These are phyloP conservation scores for Urocitellus parryii DNA, from an alignment of 2,113 vertebrate species.

Conservation along the genomic window DNA sequence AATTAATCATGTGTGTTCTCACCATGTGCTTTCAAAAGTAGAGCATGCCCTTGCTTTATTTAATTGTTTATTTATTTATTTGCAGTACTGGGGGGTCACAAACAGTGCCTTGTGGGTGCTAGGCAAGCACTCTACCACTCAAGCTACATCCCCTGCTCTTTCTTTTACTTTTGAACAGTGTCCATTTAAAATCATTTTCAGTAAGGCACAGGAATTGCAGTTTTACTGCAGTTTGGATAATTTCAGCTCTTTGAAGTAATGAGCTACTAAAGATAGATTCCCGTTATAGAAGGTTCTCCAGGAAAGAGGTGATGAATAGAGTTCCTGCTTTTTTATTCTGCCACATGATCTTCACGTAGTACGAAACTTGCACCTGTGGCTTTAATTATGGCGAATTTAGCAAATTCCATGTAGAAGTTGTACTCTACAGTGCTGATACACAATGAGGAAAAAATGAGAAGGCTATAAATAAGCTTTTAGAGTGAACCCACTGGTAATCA, in stretches of 20 bases:
- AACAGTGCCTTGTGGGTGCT: too few relatives aligned
- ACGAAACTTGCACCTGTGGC: not conserved
- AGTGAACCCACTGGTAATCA: not conserved
- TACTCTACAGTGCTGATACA: rapidly evolving
- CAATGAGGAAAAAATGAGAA: not conserved
- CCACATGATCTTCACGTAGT: rapidly evolving
- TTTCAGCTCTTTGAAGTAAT: not conserved
- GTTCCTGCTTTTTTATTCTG: not conserved
- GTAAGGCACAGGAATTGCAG: not conserved
- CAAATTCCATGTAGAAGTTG: too few relatives aligned
- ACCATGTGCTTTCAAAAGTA: not conserved
- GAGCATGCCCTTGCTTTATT: rapidly evolving
- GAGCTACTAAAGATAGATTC: too few relatives aligned
- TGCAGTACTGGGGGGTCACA: too few relatives aligned
- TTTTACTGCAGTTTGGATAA: not conserved
- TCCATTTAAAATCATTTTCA: rapidly evolving
- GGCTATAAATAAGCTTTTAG: not conserved
- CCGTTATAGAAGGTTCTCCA: rapidly evolving
- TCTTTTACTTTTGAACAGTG: not conserved
- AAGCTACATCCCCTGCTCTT: too few relatives aligned
- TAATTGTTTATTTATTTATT: too few relatives aligned
- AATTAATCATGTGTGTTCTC: rapidly evolving
- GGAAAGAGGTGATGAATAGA: too few relatives aligned
- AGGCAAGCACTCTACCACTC: too few relatives aligned
- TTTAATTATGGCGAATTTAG: not conserved